phyloP scores from a whole-genome alignment of 92 coral and sea anemone genomes.

The Bergia puertoricense region DNA sequence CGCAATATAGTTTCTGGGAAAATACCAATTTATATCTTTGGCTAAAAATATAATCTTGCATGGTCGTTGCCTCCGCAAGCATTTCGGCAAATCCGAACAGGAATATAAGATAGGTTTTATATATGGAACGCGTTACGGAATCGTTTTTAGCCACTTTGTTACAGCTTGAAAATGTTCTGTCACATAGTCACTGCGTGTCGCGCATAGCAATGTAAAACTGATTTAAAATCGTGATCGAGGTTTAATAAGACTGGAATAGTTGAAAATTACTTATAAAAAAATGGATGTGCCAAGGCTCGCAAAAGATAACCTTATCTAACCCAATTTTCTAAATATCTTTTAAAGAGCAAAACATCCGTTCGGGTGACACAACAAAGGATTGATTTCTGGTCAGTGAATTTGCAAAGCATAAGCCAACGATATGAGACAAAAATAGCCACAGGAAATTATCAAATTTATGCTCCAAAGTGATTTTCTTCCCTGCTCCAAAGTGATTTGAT shows the following conservation, averaged over 20 bases:
- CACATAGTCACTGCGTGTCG: background rate
- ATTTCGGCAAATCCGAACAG: too few species aligned
- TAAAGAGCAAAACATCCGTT: slow-evolving; percentile 20
- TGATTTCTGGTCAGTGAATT: background rate
- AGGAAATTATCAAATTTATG: background rate
- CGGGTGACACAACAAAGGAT: background rate
- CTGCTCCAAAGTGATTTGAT: background rate
- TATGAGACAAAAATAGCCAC: background rate
- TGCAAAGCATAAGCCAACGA: background rate
- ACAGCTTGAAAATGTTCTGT: background rate
- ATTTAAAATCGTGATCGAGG: background rate
- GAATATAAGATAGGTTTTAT: too few species aligned
- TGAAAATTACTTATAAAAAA: background rate
- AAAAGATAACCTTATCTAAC: background rate
- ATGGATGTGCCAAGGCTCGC: background rate
- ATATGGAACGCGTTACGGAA: background rate
- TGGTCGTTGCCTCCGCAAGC: too few species aligned
- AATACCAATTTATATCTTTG: too few species aligned
- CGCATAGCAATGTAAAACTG: background rate
- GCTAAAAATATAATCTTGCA: too few species aligned
- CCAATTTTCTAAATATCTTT: background rate
- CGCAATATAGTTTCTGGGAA: too few species aligned
- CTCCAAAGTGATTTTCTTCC: too few species aligned
- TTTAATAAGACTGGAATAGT: background rate
- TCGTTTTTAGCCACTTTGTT: background rate